Conservation (phyloP, 2,113 vertebrate species). For the Maccullochella peelii region DNA sequence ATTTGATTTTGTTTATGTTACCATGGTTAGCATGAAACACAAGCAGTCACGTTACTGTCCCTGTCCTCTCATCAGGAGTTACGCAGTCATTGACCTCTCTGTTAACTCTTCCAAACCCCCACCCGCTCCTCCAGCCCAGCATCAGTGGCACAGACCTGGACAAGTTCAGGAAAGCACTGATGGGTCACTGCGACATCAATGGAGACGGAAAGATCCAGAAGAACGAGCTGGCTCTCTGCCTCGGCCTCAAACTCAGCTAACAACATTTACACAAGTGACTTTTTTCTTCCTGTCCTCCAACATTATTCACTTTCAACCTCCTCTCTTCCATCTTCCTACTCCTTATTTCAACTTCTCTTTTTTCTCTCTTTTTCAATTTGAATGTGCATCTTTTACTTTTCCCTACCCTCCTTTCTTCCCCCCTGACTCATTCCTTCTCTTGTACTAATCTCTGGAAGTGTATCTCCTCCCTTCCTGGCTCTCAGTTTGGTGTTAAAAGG, state of each 20-base stretch:
- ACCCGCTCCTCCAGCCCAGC: conserved; percentile 85
- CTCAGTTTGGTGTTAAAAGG: conserved; percentile 1
- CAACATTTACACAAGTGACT: rapidly evolving
- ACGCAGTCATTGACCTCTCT: neutral
- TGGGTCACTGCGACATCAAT: conserved; percentile 93
- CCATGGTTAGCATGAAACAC: too few species aligned
- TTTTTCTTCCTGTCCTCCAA: neutral
- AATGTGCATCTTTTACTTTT: neutral
- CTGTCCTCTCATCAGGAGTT: too few species aligned
- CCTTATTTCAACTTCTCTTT: neutral
- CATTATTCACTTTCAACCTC: neutral
- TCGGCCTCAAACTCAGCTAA: conserved; percentile 89
- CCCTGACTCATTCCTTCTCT: neutral
- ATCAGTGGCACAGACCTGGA: conserved; percentile 91
- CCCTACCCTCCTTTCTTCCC: neutral
- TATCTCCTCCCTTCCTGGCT: neutral
- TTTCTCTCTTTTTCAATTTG: neutral
- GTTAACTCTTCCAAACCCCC: conserved; percentile 47
- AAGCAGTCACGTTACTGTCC: too few species aligned
- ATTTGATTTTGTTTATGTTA: too few species aligned
- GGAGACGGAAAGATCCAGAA: conserved; percentile 96
- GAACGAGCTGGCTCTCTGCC: conserved; percentile 93
- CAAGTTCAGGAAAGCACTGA: conserved; percentile 90
- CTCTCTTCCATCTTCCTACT: neutral
- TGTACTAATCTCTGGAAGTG: neutral